phyloP scores from a whole-genome alignment of 1,140 invertebrate species.

The Samia ricini region DNA sequence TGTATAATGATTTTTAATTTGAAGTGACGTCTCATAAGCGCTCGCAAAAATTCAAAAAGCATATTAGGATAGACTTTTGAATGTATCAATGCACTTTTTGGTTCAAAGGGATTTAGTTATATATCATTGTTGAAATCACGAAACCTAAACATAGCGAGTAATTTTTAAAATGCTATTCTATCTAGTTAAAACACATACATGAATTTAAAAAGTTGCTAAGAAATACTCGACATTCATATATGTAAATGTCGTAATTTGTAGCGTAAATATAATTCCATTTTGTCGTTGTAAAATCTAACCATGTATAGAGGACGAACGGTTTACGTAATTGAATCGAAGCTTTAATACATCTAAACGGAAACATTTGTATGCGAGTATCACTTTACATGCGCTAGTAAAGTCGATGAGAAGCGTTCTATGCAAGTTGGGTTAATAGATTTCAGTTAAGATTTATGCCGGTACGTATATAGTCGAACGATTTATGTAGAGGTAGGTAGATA shows the following conservation, averaged over 20 bases:
- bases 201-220: not conserved
- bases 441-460: conserved; percentile 53
- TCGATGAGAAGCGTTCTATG: conserved; percentile 13
- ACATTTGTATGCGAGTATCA: conserved; percentile 34
- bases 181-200: too few species aligned
- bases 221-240: not conserved
- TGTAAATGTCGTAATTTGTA: conserved; percentile 11
- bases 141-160: too few species aligned
- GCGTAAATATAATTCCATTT: conserved; percentile 22
- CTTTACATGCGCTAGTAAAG: conserved; percentile 32
- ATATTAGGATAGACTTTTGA: too few species aligned
- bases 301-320: conserved; percentile 22
- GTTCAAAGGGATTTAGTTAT: too few species aligned
- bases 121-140: too few species aligned
- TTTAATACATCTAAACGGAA: conserved; percentile 35
- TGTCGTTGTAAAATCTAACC: conserved; percentile 12
- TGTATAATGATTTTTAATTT: too few species aligned
- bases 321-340: conserved; percentile 34
- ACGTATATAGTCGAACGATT: conserved; percentile 45
- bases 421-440: conserved; percentile 53
- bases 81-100: too few species aligned
- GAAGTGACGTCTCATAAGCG: too few species aligned
- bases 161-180: too few species aligned
- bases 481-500: conserved; percentile 53
- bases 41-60: too few species aligned